A percentile compares a stretch with the other conserved stretches of the same genome.
Evolutionary conservation across 2,888 invertebrate genomes (phyloP).

Genomic region (Cremastobaeus sp.): DNA sequence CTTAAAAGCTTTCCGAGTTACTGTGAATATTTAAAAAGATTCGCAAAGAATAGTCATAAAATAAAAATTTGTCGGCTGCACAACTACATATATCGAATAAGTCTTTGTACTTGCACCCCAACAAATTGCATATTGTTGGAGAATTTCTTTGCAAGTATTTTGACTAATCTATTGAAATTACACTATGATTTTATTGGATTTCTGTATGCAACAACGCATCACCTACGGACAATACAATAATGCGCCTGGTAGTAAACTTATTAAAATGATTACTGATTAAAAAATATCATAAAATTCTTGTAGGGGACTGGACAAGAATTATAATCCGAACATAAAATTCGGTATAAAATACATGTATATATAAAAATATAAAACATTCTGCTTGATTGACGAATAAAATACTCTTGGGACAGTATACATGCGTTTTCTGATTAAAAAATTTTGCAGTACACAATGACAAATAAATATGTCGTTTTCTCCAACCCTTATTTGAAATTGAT

Average conservation of each 20-base stretch:
- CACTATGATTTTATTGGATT: background rate
- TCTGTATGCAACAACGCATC: background rate
- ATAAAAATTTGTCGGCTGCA: background rate
- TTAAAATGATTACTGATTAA: background rate
- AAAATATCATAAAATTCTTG: background rate
- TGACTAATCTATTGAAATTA: conserved; percentile 23
- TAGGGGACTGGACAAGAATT: conserved; percentile 28
- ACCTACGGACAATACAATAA: background rate
- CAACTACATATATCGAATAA: background rate
- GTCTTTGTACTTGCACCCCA: no score
- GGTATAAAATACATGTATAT: conserved; percentile 25
- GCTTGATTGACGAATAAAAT: conserved; percentile 12
- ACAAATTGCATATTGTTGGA: no score
- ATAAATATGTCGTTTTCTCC: conserved; percentile 17
- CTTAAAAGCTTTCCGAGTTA: no score
- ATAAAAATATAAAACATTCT: conserved; percentile 46
- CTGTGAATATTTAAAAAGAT: no score
- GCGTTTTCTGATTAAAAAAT: conserved; percentile 20
- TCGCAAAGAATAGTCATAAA: conserved; percentile 11
- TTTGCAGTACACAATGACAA: conserved; percentile 3
- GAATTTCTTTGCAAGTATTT: conserved; percentile 5
- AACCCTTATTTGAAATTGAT: conserved; percentile 6
- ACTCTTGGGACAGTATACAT: background rate
- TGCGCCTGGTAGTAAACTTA: background rate
- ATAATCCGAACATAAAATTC: background rate